A percentile compares a stretch with the other conserved stretches of the same genome.
Conservation (phyloP, 2,888 invertebrate genomes). For the Pollenia amentaria region DNA sequence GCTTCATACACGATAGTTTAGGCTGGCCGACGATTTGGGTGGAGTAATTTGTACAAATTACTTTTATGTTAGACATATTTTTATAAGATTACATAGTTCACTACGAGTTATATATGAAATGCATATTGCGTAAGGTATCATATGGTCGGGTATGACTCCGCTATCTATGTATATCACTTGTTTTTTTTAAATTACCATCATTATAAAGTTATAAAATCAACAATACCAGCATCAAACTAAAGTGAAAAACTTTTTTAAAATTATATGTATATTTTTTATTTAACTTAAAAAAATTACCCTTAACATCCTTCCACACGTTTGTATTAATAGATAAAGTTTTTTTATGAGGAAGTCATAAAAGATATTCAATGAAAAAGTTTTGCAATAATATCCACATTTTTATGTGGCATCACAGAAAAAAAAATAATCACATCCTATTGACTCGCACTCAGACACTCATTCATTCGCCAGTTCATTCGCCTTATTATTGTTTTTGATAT, state of each 20-base stretch:
- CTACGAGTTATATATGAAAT: no score
- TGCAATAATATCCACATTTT: constrained; percentile 33
- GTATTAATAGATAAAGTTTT: constrained; percentile 62
- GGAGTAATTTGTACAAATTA: no score
- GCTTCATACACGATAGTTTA: no score
- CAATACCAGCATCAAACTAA: constrained; percentile 3
- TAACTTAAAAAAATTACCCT: constrained; percentile 42
- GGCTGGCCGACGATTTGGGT: no score
- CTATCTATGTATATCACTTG: not conserved
- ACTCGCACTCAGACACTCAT: not conserved
- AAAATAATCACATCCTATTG: constrained; percentile 27
- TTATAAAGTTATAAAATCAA: constrained; percentile 50
- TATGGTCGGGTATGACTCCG: not conserved
- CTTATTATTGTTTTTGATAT: not conserved
- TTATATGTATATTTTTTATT: constrained; percentile 24
- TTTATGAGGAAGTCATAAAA: constrained; percentile 65
- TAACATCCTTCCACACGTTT: constrained; percentile 49
- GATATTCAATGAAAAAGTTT: constrained; percentile 54
- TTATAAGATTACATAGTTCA: no score
- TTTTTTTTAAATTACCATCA: constrained; percentile 30
- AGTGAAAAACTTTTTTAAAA: constrained; percentile 43
- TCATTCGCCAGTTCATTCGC: constrained; percentile 4
- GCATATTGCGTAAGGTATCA: no score
- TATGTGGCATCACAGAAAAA: not conserved
- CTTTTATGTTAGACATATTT: no score